Evolutionary conservation across 2,113 vertebrate species (phyloP), one percentile per base, ranked within the genome.

Genomic region (Sciurus niger): DNA sequence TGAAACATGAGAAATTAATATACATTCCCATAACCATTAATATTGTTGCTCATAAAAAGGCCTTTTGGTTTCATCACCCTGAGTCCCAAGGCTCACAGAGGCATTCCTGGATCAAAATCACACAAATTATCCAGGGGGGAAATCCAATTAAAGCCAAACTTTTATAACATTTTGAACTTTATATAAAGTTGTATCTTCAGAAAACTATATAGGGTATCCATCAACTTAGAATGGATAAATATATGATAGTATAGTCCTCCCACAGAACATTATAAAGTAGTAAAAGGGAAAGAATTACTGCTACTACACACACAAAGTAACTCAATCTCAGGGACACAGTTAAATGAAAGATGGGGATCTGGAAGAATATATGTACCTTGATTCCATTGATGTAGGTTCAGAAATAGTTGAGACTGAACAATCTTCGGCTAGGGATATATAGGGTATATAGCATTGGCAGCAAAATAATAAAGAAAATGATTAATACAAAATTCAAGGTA

Each of bases 1-100:
- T 76, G n/a, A 20, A 90, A 58, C 85, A 89, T 70, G 65, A 90
- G 88, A 89, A 91, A 93, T 95, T 94, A 93, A 86, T 95, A 84
- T 80, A 68, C 4, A 8, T 86, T 84, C 68, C 84, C 86, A 20
- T 40, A 83, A 48, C 94, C 67, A 84, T 96, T 88, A 96, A 91
- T 97, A 93, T 34, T 77, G 13, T 89, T 94, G 65, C 79, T 84
- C 86, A 87, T 96, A 95, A 97, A 96, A 94, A 94, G 84, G 67
- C 60, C 82, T 94, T 97, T 93, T 77, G 77, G 77, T 96, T 97
- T 94, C 84, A 95, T 95, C 73, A 84, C 88, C 32, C 53, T 68
- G 83, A 90, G 67, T 94, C 77, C 90, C 87, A 89, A 70, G 93
- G 58, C 34, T 63, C 58, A 70, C 8, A 20, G 51, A 94, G 51